Conservation (phyloP, 2,113 vertebrate species). For the Pica pica region DNA sequence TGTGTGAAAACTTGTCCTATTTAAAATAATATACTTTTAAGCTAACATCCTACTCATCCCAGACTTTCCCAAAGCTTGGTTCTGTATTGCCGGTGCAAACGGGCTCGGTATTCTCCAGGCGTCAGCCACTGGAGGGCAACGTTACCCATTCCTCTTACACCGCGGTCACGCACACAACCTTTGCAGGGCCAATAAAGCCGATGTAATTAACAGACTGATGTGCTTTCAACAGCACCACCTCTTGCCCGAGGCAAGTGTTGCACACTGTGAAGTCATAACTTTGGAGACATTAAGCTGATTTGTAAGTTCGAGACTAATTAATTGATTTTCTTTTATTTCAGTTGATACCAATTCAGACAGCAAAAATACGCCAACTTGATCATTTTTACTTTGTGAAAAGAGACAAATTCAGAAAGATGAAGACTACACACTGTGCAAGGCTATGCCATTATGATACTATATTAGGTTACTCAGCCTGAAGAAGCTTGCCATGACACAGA, state of each 20-base stretch:
- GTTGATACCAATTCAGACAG: neutral
- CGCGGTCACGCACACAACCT: accelerated
- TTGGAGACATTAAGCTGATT: neutral
- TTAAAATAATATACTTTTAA: neutral
- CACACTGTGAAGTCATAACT: neutral
- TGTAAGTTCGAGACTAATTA: neutral
- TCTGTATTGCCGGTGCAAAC: neutral
- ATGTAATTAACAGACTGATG: neutral
- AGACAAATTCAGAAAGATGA: neutral
- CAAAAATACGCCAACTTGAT: neutral
- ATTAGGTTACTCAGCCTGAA: neutral
- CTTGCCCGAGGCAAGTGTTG: neutral
- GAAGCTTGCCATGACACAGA: neutral
- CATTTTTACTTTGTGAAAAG: neutral
- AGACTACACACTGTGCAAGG: neutral
- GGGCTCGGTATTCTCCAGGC: neutral
- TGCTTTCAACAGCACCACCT: neutral
- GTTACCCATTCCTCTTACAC: neutral
- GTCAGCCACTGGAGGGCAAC: slow-evolving; percentile 39
- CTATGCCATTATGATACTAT: neutral
- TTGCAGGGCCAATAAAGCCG: neutral
- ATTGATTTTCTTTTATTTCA: neutral
- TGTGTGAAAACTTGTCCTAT: neutral
- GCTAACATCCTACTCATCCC: neutral
- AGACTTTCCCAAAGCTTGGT: neutral